phyloP scores from a whole-genome alignment of 2,888 invertebrate species.

The Auanema sp. region DNA sequence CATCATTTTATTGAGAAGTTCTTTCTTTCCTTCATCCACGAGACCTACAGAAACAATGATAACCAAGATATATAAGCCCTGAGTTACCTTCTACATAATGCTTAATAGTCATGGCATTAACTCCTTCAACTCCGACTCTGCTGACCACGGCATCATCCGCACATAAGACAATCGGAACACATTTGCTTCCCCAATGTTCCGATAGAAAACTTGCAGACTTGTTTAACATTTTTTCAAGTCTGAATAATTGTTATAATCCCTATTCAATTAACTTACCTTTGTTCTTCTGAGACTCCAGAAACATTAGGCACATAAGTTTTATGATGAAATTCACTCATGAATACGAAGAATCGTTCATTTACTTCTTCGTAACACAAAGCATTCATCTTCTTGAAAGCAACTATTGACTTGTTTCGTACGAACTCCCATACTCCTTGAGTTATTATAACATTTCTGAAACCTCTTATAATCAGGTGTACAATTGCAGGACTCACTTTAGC shows the following conservation, averaged over 20 bases:
- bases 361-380: slow-evolving; percentile 74
- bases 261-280: slow-evolving; percentile 3
- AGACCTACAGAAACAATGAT: slow-evolving; percentile 31
- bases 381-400: slow-evolving; percentile 83
- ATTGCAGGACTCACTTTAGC: slow-evolving; percentile 35
- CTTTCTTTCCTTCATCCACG: slow-evolving; percentile 71
- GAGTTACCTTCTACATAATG: slow-evolving; percentile 15
- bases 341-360: slow-evolving; percentile 78
- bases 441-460: slow-evolving; percentile 46
- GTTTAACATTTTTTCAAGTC: slow-evolving; percentile 10
- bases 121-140: neutral
- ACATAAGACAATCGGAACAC: slow-evolving; percentile 12
- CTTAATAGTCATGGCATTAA: slow-evolving; percentile 8
- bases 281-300: slow-evolving; percentile 26
- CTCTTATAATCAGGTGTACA: neutral
- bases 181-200: slow-evolving; percentile 11
- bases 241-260: neutral
- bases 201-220: slow-evolving; percentile 4
- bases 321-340: slow-evolving; percentile 95
- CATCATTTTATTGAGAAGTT: slow-evolving; percentile 79
- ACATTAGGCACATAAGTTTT: slow-evolving; percentile 75
- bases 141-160: slow-evolving; percentile 6
- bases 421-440: slow-evolving; percentile 57
- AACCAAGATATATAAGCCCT: neutral
- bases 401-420: slow-evolving; percentile 75